Base-by-base conservation (phyloP, 2,888 invertebrate genomes). In the Formica aserva region DNA sequence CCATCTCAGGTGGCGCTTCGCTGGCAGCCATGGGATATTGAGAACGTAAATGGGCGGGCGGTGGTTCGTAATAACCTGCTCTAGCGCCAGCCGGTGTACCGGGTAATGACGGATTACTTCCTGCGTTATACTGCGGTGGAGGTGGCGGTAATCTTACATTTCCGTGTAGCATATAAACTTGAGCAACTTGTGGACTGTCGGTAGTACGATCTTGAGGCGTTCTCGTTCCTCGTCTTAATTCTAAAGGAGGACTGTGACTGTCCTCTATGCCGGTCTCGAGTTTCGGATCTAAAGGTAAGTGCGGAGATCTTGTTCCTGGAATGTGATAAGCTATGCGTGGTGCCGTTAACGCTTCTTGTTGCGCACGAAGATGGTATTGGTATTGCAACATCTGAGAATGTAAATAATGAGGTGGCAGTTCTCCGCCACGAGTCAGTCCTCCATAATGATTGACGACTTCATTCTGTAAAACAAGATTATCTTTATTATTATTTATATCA, bases 101-200 rank as follows among this genome's bases (percentile, higher is more conserved):
- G 15, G 92, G 87, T 11, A 92, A 85, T 1, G 92, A 88, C 76
- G 92, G 91, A 85, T 91, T 92, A 45, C 85, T 91, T 38, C 90
- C 92, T 18, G 93, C 84, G 45, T 91, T 93, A 81, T 94, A 94
- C 45, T 94, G 94, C 18, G 93, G 91, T 4, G 93, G 94, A 26
- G 93, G 92, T 0, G 93, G 92, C 32, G 94, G 92, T 89, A 96
- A 95, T 38, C 96, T 95, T 22, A 93, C 75, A 88, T 95, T 92
- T 88, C 95, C 92, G 93, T 96, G 94, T 90, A 95, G 92, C 94
- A 96, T 96, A 94, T 97, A 97, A 8, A 97, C 96, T 92, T 96
- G 97, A 8, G 96, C 96, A 69, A 97, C 96, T 95, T 97, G 97
- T 26, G 97, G 97, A 71, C 97, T 97, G 96, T 97, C 96, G 89